Evolutionary conservation across 2,797 vertebrate genomes (phyloP).

Genomic region (Schizopygopsis pylzovi): DNA sequence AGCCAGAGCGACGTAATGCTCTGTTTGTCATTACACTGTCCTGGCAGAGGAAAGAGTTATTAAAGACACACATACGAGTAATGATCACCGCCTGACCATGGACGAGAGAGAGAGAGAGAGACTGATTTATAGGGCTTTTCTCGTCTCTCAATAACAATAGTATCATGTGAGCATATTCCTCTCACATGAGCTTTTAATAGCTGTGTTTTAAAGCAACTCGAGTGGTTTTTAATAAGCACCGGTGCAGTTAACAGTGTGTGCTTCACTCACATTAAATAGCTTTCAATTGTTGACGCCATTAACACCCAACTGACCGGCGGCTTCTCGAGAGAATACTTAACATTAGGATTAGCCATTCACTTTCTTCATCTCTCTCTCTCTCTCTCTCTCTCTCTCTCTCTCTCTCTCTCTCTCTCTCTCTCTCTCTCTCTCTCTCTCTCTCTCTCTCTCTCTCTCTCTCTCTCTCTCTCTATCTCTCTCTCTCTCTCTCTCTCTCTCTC

Average conservation of each 20-base stretch:
- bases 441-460: too few species aligned
- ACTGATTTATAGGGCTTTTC: slow-evolving; percentile 48
- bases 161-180: slow-evolving; percentile 63
- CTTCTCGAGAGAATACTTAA: slow-evolving; percentile 75
- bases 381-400: slow-evolving; percentile 1
- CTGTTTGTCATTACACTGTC: slow-evolving; percentile 23
- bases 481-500: too few species aligned
- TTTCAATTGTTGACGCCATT: slow-evolving; percentile 79
- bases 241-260: slow-evolving; percentile 70
- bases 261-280: slow-evolving; percentile 78
- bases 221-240: slow-evolving; percentile 78
- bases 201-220: slow-evolving; percentile 61
- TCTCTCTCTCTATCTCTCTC: too few species aligned
- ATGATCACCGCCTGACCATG: slow-evolving; percentile 23
- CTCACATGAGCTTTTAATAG: slow-evolving; percentile 64
- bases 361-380: slow-evolving; percentile 1
- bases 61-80: slow-evolving; percentile 10
- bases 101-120: slow-evolving; percentile 31
- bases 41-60: background rate
- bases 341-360: slow-evolving; percentile 76
- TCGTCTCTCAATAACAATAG: slow-evolving; percentile 60
- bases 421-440: background rate
- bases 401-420: slow-evolving; percentile 8
- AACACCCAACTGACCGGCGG: slow-evolving; percentile 72
- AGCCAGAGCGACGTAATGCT: slow-evolving; percentile 3